Percentiles rank a stretch among this genome's conserved stretches.
phyloP scores from a whole-genome alignment of 2,113 vertebrate species.

The Sander lucioperca region DNA sequence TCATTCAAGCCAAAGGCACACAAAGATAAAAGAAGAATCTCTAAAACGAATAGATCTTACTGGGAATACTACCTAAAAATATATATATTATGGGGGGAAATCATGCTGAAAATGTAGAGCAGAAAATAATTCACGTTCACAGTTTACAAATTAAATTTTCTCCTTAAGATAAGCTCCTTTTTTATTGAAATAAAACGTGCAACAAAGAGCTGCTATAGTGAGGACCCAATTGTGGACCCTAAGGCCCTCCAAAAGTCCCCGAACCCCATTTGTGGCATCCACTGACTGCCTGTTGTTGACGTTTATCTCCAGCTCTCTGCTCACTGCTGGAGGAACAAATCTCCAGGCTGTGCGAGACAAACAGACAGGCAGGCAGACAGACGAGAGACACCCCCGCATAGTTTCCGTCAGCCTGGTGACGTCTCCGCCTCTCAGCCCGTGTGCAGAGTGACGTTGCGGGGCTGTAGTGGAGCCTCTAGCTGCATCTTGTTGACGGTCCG shows the following conservation, averaged over 20 bases:
- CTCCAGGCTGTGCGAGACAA: constrained; percentile 52
- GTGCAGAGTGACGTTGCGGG: constrained; percentile 80
- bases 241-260: constrained; percentile 1
- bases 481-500: constrained; percentile 82
- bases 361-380: constrained; percentile 61
- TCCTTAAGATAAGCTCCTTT: neutral
- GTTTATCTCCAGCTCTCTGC: constrained; percentile 2
- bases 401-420: constrained; percentile 84
- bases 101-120: neutral
- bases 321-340: constrained; percentile 32
- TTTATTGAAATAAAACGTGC: neutral
- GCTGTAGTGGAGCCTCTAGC: constrained; percentile 80
- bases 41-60: neutral
- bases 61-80: neutral
- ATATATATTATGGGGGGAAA: neutral
- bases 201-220: neutral
- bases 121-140: neutral
- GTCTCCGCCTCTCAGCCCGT: constrained; percentile 78
- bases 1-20: neutral
- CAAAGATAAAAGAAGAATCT: too few species aligned
- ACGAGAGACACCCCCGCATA: constrained; percentile 83
- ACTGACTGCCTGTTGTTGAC: constrained; percentile 9
- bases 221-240: neutral
- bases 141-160: neutral
- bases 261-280: neutral